phyloP scores from a whole-genome alignment of 2,888 invertebrate genomes.

The Steinernema hermaphroditum region DNA sequence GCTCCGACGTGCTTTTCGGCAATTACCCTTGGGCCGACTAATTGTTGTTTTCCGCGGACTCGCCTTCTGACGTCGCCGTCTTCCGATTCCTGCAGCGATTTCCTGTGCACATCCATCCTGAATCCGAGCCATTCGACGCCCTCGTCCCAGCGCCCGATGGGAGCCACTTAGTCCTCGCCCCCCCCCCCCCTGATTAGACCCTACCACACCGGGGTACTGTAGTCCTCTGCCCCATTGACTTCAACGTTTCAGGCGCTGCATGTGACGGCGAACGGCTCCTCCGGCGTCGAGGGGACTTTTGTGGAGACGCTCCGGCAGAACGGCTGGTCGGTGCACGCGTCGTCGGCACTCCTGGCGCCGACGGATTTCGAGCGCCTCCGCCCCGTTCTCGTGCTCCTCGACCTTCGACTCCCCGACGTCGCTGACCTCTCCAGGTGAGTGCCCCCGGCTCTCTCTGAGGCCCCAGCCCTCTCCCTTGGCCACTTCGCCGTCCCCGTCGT shows the following conservation, averaged over 20 bases:
- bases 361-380: constrained; percentile 46
- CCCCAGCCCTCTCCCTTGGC: neutral
- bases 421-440: constrained; percentile 54
- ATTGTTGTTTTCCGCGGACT: constrained; percentile 5
- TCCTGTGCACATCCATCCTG: neutral
- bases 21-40: neutral
- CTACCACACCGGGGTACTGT: neutral
- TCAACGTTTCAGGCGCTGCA: constrained; percentile 36
- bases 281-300: constrained; percentile 49
- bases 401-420: constrained; percentile 53
- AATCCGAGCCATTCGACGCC: neutral
- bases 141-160: neutral
- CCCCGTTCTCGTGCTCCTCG: constrained; percentile 57
- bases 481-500: constrained; percentile 7
- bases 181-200: neutral
- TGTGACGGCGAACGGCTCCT: constrained; percentile 42
- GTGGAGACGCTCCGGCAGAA: constrained; percentile 47
- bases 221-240: neutral
- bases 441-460: neutral
- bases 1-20: too few relatives aligned
- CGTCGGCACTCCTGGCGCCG: constrained; percentile 34
- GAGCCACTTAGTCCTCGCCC: neutral
- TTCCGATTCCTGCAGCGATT: neutral
- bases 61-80: neutral
- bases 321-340: constrained; percentile 46